Percentiles rank a stretch among this genome's conserved stretches.
Conservation (phyloP, 2,113 vertebrate genomes). For the Aplodontia rufa region DNA sequence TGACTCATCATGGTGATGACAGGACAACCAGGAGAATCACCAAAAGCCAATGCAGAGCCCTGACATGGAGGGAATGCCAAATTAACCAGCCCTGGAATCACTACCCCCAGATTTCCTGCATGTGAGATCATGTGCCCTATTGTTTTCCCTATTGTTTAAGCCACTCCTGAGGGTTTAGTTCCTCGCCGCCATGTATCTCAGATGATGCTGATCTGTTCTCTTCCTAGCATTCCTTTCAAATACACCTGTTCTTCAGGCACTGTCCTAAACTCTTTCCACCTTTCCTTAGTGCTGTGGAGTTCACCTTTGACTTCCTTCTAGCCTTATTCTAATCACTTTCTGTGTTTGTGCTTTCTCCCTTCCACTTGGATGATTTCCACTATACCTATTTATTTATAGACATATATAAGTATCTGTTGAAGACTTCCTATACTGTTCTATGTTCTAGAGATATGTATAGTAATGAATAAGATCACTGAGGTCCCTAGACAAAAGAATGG, state of each 20-base stretch:
- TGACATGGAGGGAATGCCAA: not conserved
- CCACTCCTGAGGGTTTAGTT: not conserved
- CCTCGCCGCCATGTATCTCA: not conserved
- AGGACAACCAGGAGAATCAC: not conserved
- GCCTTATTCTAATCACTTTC: not conserved
- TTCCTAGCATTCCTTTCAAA: not conserved
- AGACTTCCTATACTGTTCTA: not conserved
- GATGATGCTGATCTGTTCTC: not conserved
- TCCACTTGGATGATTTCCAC: not conserved
- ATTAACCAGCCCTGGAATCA: not conserved
- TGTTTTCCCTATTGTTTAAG: not conserved
- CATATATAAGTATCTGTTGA: not conserved
- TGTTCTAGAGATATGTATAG: not conserved
- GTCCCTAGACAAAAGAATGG: not conserved
- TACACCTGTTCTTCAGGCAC: not conserved
- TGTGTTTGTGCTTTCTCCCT: not conserved
- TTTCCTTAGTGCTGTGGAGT: not conserved
- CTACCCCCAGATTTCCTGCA: not conserved
- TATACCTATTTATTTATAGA: not conserved
- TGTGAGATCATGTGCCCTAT: not conserved
- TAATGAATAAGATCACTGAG: not conserved
- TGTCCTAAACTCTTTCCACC: not conserved
- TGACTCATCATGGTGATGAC: not conserved
- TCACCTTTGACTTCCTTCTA: not conserved
- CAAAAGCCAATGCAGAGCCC: not conserved